Conservation (phyloP, 2,797 vertebrate genomes). For the Gobionotothen gibberifrons region DNA sequence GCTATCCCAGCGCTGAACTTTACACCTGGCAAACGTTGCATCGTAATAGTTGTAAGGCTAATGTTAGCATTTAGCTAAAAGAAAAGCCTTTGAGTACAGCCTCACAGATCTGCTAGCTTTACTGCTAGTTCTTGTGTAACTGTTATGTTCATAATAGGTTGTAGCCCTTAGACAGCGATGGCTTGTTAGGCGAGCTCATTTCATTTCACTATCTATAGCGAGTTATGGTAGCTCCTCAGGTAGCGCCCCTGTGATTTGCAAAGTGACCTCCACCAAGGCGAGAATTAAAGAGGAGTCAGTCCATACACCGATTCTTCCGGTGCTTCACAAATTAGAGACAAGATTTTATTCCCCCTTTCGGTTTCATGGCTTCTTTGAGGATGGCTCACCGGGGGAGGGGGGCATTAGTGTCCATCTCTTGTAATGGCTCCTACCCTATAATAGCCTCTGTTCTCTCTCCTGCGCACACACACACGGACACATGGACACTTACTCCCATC, state of each 20-base stretch:
- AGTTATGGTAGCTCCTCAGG: slow-evolving; percentile 36
- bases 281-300: slow-evolving; percentile 68
- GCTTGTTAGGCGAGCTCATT: slow-evolving; percentile 7
- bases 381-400: slow-evolving; percentile 76
- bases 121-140: slow-evolving; percentile 7
- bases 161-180: slow-evolving; percentile 10
- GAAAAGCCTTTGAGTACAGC: not conserved
- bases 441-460: slow-evolving; percentile 64
- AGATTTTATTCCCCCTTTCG: slow-evolving; percentile 76
- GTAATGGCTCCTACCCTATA: slow-evolving; percentile 84
- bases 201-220: slow-evolving; percentile 6
- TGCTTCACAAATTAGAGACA: slow-evolving; percentile 77
- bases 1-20: not conserved
- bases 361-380: slow-evolving; percentile 79
- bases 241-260: slow-evolving; percentile 67
- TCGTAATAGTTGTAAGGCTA: not conserved
- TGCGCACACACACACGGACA: not conserved
- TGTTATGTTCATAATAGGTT: not conserved
- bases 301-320: slow-evolving; percentile 72
- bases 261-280: slow-evolving; percentile 66
- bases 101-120: not conserved
- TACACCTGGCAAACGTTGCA: not conserved
- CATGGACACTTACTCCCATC: slow-evolving; percentile 47
- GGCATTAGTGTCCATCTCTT: slow-evolving; percentile 86
- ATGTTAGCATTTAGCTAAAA: not conserved